Evolutionary conservation across 2,797 vertebrate species (phyloP).

Genomic region (Kryptolebias ocellatus): DNA sequence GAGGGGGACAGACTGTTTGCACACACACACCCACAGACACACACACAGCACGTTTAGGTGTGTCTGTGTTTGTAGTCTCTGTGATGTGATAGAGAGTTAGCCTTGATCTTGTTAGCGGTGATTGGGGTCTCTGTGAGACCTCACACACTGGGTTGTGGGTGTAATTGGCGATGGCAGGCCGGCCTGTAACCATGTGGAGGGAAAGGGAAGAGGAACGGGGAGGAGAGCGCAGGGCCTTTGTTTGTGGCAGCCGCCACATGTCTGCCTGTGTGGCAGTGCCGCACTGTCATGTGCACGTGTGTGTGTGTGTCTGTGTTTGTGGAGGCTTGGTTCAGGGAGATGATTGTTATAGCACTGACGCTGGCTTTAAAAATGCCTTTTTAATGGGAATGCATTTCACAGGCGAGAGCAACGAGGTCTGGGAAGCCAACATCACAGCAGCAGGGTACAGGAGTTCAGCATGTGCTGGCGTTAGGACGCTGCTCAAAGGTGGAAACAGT

Average conservation of each 20-base stretch:
- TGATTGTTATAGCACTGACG: constrained; percentile 85
- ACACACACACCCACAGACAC: constrained; percentile 30
- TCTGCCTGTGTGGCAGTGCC: constrained; percentile 81
- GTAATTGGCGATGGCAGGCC: constrained; percentile 83
- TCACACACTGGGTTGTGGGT: constrained; percentile 83
- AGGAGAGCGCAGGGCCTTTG: constrained; percentile 78
- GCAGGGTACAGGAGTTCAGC: constrained; percentile 72
- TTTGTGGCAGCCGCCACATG: constrained; percentile 83
- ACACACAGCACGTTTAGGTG: constrained; percentile 56
- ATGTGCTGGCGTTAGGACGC: constrained; percentile 30
- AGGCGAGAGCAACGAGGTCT: constrained; percentile 78
- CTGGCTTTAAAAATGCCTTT: constrained; percentile 84
- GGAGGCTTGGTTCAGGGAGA: constrained; percentile 70
- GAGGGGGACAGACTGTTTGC: constrained; percentile 51
- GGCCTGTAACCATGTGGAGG: constrained; percentile 76
- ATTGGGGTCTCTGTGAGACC: constrained; percentile 82
- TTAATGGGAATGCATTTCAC: constrained; percentile 85
- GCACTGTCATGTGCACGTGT: constrained; percentile 69
- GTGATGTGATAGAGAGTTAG: constrained; percentile 67
- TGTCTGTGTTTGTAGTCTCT: constrained; percentile 50
- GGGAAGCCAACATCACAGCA: constrained; percentile 75
- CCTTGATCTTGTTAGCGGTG: constrained; percentile 83
- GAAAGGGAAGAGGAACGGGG: constrained; percentile 60
- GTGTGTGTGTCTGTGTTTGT: constrained; percentile 74
- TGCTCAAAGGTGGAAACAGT: constrained; percentile 80